Conservation (phyloP, 2,113 vertebrate genomes). For the Atrichornis clamosus region DNA sequence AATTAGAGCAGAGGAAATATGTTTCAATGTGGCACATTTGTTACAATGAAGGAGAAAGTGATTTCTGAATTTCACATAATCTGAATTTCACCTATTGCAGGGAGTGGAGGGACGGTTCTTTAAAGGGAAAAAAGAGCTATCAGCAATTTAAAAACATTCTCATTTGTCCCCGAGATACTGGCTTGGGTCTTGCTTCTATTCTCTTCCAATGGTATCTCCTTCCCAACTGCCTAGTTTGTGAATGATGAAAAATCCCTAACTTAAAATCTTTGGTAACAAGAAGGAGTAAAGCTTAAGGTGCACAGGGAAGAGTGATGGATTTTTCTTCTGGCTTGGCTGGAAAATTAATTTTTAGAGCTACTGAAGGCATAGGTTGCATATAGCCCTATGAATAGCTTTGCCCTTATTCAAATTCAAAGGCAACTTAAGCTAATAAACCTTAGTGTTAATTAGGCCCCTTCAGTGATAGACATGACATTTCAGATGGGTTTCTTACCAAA, state of each 20-base stretch:
- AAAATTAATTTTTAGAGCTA: background rate
- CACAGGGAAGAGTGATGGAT: background rate
- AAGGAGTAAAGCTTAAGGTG: background rate
- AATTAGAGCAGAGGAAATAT: slow-evolving; percentile 16
- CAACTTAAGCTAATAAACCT: background rate
- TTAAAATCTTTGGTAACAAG: background rate
- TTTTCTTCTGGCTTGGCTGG: background rate
- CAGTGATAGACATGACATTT: slow-evolving; percentile 3
- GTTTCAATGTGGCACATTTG: background rate
- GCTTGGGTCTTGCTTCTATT: background rate
- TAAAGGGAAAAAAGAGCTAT: background rate
- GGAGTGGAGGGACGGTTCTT: background rate
- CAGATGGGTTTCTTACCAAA: background rate
- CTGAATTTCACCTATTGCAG: background rate
- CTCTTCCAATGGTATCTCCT: background rate
- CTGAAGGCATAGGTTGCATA: background rate
- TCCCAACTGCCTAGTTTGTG: background rate
- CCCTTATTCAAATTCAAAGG: background rate
- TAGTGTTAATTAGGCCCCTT: background rate
- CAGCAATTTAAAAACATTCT: background rate
- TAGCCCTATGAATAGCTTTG: background rate
- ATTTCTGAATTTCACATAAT: slow-evolving; percentile 7
- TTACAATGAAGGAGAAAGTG: background rate
- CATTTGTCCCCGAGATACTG: background rate
- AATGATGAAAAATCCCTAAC: background rate